A percentile compares a stretch with the other conserved stretches of the same genome.
Conservation (phyloP, 2,113 vertebrate genomes). For the Pampusana beccarii region DNA sequence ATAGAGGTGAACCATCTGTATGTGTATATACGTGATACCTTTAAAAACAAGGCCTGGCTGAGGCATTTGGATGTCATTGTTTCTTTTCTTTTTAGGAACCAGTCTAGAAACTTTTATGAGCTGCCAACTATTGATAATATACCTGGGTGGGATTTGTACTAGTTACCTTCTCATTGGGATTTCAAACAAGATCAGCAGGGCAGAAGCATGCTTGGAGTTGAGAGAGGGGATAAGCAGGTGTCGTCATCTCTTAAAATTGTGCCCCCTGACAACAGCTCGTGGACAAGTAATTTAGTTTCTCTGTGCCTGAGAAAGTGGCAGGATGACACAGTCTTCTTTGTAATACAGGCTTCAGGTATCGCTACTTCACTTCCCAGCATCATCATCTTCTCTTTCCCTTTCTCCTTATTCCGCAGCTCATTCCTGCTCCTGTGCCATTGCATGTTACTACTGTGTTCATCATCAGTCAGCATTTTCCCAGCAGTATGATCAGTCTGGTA, state of each 20-base stretch:
- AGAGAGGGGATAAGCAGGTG: not conserved
- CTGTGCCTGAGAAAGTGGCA: not conserved
- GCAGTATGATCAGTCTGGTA: not conserved
- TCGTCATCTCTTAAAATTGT: not conserved
- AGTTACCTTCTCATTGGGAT: not conserved
- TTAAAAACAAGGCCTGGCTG: not conserved
- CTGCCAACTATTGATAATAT: not conserved
- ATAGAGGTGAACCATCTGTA: not conserved
- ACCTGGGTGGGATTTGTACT: not conserved
- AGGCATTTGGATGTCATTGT: not conserved
- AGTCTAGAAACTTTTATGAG: not conserved
- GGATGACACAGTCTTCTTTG: not conserved
- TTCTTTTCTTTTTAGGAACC: not conserved
- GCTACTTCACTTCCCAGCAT: not conserved
- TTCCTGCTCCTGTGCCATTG: not conserved
- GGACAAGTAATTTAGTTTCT: not conserved
- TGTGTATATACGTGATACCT: not conserved
- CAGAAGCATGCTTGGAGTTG: not conserved
- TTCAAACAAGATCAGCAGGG: not conserved
- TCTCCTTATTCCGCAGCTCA: not conserved
- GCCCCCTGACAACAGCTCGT: not conserved
- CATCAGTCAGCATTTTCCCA: not conserved
- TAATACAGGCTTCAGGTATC: not conserved
- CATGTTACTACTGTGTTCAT: not conserved
- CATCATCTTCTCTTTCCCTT: not conserved